Base-by-base conservation (phyloP, 2,888 invertebrate species). In the Lithodes maja region DNA sequence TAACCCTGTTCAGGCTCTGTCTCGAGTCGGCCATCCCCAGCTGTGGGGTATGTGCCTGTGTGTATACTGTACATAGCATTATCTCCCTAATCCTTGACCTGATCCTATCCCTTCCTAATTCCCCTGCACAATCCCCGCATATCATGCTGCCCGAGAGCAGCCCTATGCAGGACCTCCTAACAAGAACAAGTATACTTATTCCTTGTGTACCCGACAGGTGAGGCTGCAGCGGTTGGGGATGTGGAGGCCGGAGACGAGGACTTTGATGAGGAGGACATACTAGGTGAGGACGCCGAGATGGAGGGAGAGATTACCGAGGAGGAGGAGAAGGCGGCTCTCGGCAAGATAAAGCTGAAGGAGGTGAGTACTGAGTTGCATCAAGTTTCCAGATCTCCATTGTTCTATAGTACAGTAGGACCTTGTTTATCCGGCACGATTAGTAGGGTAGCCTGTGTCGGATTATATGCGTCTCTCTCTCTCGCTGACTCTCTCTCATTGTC, bases 241-340 rank as follows among this genome's bases (percentile, higher is more conserved):
- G 91, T 71, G 3, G 90, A 83, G 7, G 91, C 87, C 50, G 92
- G 92, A 92, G 89, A 92, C 93, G 94, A 94, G 92, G 93, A 93
- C 7, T 94, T 95, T 52, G 95, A 95, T 92, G 94, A 93, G 15
- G 92, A 92, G 78, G 94, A 94, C 92, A 94, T 94, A 84, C 92
- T 94, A 54, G 94, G 94, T 89, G 94, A 94, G 88, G 94, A 95
- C 92, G 95, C 95, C 92, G 94, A 95, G 54, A 93, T 95, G 89
- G 95, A 89, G 61, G 87, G 69, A 2, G 86, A 88, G 17, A 33
- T 90, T 33, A 88, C 90, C 1, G 89, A 88, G 49, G 86, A 90
- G 83, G 91, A 91, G 74, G 91, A 90, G 71, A 90, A 87, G 50
- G 91, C 91, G 17, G 89, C 89, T 2, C 49, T 89, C 7, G 52